These are phyloP conservation scores for Donacobius atricapilla DNA, from an alignment of 2,113 vertebrate species.

Conservation along the genomic window DNA sequence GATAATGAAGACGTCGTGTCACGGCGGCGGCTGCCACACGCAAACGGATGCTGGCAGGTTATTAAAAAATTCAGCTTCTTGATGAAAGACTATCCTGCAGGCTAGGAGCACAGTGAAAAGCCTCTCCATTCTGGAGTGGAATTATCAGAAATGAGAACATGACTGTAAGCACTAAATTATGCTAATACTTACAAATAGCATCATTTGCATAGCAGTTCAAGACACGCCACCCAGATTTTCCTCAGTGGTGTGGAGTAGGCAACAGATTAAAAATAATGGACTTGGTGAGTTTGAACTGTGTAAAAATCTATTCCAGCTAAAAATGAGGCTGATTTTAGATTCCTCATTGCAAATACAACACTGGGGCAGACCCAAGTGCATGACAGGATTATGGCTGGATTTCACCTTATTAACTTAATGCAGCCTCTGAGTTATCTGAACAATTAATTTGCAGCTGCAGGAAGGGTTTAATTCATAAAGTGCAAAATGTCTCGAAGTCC, in stretches of 20 bases:
- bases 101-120: conserved; percentile 78
- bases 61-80: conserved; percentile 83
- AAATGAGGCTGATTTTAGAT: conserved; percentile 22
- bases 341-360: neutral
- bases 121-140: conserved; percentile 73
- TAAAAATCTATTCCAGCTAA: conserved; percentile 4
- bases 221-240: conserved; percentile 65
- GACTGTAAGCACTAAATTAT: conserved; percentile 85
- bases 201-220: conserved; percentile 84
- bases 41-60: conserved; percentile 80
- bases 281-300: conserved; percentile 33
- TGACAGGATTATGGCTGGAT: neutral
- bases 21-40: conserved; percentile 64
- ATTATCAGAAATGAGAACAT: conserved; percentile 83
- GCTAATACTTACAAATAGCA: conserved; percentile 83
- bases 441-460: neutral
- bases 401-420: conserved; percentile 5
- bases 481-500: neutral
- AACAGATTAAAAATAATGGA: conserved; percentile 71
- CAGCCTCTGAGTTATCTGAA: neutral
- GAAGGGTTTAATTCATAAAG: neutral
- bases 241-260: conserved; percentile 67
- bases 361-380: neutral
- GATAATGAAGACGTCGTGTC: conserved; percentile 80
- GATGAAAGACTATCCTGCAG: conserved; percentile 86